phyloP scores from a whole-genome alignment of 1,140 invertebrate species.

The Eupeodes corollae region DNA sequence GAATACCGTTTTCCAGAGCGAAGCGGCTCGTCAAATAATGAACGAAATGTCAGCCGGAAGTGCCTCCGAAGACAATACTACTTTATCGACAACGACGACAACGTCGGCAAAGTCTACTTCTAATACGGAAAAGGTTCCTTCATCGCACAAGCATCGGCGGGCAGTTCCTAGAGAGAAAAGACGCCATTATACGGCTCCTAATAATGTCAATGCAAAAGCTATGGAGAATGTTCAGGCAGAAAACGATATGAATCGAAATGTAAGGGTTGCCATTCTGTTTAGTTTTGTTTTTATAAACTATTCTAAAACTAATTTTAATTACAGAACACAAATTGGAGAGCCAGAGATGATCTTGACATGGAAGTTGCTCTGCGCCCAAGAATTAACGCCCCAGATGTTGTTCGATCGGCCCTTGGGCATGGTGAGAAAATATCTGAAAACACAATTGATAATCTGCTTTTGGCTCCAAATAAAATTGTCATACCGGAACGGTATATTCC shows the following conservation, averaged over 20 bases:
- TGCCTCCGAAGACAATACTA: slow-evolving; percentile 38
- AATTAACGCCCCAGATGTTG: slow-evolving; percentile 70
- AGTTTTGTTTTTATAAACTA: background rate
- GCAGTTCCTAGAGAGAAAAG: slow-evolving; percentile 67
- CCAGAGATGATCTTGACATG: slow-evolving; percentile 77
- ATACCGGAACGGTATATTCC: slow-evolving; percentile 87
- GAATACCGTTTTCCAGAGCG: slow-evolving; percentile 66
- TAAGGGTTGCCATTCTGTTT: slow-evolving; percentile 24
- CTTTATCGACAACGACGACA: slow-evolving; percentile 17
- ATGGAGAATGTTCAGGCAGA: slow-evolving; percentile 45
- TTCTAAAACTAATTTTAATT: slow-evolving; percentile 7
- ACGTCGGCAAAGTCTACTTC: slow-evolving; percentile 26
- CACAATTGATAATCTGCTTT: slow-evolving; percentile 73
- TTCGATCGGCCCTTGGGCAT: slow-evolving; percentile 60
- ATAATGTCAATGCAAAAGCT: slow-evolving; percentile 48
- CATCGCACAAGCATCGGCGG: slow-evolving; percentile 42
- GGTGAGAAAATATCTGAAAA: slow-evolving; percentile 48
- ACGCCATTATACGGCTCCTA: slow-evolving; percentile 77
- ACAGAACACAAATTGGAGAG: slow-evolving; percentile 46
- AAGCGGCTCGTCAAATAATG: slow-evolving; percentile 71
- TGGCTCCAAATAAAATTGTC: slow-evolving; percentile 77
- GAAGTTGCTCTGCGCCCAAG: slow-evolving; percentile 59
- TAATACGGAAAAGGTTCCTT: slow-evolving; percentile 34
- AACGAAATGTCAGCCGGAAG: slow-evolving; percentile 59
- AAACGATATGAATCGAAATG: slow-evolving; percentile 43